These are phyloP conservation scores for Hymenopus coronatus DNA, from an alignment of 2,888 invertebrate genomes.

Conservation along the genomic window DNA sequence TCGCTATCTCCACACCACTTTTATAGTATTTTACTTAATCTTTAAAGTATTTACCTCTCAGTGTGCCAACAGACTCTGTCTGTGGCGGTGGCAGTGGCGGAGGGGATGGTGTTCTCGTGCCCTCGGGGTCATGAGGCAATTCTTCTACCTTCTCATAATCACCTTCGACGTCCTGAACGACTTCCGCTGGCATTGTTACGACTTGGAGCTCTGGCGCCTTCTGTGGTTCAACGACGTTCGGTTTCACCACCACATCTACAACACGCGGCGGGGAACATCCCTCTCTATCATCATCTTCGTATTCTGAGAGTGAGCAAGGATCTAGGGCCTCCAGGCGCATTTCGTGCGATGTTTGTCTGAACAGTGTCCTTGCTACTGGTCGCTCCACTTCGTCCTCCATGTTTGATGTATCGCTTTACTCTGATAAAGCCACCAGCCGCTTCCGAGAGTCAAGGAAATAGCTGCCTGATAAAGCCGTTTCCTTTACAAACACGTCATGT, in stretches of 20 bases:
- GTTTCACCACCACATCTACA: background rate
- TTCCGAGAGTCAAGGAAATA: background rate
- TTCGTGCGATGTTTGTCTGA: slow-evolving; percentile 36
- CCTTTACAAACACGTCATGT: background rate
- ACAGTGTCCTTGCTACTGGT: slow-evolving; percentile 33
- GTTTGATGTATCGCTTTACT: background rate
- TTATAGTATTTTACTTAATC: background rate
- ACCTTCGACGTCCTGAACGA: background rate
- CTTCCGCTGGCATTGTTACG: background rate
- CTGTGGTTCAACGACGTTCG: background rate
- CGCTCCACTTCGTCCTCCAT: slow-evolving; percentile 31
- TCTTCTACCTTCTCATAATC: background rate
- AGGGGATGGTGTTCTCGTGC: background rate
- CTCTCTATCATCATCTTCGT: slow-evolving; percentile 30
- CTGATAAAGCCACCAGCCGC: background rate
- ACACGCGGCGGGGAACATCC: slow-evolving; percentile 6
- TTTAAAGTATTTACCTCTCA: background rate
- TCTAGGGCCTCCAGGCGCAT: slow-evolving; percentile 30
- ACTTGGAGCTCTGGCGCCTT: background rate
- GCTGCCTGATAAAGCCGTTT: background rate
- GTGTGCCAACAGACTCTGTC: slow-evolving; percentile 13
- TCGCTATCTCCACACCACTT: too few relatives aligned
- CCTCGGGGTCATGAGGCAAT: background rate
- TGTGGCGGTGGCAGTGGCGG: background rate
- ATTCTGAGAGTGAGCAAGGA: slow-evolving; percentile 29